Conservation (phyloP, 1,140 invertebrate genomes). For the Oncopodura yosiiana region DNA sequence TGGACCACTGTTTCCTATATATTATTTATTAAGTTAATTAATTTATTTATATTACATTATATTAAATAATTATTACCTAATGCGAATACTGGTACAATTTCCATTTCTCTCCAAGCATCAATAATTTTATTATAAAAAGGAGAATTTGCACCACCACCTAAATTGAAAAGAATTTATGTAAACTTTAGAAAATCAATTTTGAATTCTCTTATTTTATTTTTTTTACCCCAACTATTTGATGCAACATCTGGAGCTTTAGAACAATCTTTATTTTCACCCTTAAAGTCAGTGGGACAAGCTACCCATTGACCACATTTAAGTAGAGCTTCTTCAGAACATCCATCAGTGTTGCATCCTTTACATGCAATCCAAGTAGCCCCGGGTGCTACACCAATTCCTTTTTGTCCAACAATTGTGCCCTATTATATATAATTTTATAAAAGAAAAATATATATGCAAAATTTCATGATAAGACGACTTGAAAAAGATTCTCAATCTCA, state of each 20-base stretch:
- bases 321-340: not conserved
- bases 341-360: not conserved
- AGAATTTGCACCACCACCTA: constrained; percentile 8
- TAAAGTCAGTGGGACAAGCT: not conserved
- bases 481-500: no score
- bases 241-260: constrained; percentile 1
- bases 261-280: not conserved
- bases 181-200: not conserved
- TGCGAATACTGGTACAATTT: constrained; percentile 22
- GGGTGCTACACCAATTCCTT: constrained; percentile 3
- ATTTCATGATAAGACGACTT: no score
- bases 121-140: constrained; percentile 9
- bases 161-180: not conserved
- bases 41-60: no score
- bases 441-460: no score
- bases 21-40: no score
- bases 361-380: constrained; percentile 3
- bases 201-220: not conserved
- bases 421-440: no score
- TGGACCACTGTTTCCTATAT: constrained; percentile 8
- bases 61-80: no score
- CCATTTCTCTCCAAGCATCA: constrained; percentile 3
- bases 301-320: not conserved
- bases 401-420: not conserved
- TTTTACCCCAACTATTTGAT: constrained; percentile 22